These are phyloP conservation scores for Oreochromis aureus DNA, from an alignment of 2,113 vertebrate species.

Conservation along the genomic window DNA sequence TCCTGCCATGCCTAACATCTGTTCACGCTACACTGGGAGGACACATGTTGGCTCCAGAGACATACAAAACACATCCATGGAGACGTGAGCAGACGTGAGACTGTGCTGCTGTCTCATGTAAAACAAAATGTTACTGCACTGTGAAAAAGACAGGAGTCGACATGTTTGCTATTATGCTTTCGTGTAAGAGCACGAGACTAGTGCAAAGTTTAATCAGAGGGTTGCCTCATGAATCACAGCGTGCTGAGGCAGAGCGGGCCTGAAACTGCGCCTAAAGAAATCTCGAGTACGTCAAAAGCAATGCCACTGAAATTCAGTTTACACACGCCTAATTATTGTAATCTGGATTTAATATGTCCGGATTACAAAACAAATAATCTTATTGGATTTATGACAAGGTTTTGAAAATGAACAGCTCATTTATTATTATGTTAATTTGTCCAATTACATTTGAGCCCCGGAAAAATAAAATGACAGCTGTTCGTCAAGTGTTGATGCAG, in stretches of 20 bases:
- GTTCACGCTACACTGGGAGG: background rate
- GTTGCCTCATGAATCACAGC: background rate
- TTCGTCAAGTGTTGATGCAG: background rate
- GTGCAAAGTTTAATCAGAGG: background rate
- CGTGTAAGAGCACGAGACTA: background rate
- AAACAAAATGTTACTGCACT: background rate
- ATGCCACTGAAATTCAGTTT: background rate
- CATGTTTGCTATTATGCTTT: background rate
- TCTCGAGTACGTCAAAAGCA: background rate
- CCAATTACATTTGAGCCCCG: rapidly evolving
- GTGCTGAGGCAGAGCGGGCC: background rate
- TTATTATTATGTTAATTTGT: background rate
- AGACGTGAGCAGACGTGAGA: background rate
- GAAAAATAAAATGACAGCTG: background rate
- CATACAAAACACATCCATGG: background rate
- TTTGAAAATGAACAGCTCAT: background rate
- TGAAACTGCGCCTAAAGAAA: background rate
- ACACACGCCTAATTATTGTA: background rate
- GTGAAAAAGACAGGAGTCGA: background rate
- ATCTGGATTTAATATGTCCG: background rate
- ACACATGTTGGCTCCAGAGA: background rate
- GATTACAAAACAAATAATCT: background rate
- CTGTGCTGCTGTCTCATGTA: background rate
- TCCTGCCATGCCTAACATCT: conserved; percentile 4
- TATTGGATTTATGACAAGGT: background rate